Percentiles rank a stretch among this genome's conserved stretches.
phyloP scores from a whole-genome alignment of 2,113 vertebrate species.

The Tapirus terrestris region DNA sequence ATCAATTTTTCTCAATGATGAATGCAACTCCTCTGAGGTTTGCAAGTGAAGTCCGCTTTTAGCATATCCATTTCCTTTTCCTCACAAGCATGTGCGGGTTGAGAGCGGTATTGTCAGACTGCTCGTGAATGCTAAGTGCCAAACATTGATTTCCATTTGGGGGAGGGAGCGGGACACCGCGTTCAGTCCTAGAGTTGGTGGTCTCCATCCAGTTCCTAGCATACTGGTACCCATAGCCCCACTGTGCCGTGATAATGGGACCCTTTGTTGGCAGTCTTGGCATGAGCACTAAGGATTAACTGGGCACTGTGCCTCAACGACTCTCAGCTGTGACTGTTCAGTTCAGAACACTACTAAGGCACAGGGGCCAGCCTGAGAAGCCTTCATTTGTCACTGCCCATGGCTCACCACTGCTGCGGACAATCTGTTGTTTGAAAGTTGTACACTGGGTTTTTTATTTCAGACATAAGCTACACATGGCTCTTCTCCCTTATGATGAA shows the following conservation, averaged over 20 bases:
- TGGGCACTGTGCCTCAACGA: constrained; percentile 47
- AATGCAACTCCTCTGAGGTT: constrained; percentile 29
- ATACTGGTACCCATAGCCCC: background rate
- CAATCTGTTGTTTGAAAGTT: constrained; percentile 68
- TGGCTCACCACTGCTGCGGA: constrained; percentile 31
- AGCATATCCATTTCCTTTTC: constrained; percentile 37
- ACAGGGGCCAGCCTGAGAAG: constrained; percentile 47
- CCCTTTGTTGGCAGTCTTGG: constrained; percentile 68
- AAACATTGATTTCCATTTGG: constrained; percentile 52
- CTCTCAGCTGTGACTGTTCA: constrained; percentile 37
- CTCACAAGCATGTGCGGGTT: background rate
- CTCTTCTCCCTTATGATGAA: constrained; percentile 29
- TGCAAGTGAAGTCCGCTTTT: constrained; percentile 6
- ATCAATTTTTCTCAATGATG: constrained; percentile 62
- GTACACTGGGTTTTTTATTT: constrained; percentile 57
- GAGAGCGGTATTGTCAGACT: constrained; percentile 5
- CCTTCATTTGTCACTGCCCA: constrained; percentile 55
- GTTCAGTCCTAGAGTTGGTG: constrained; percentile 44
- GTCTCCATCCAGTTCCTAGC: constrained; percentile 27
- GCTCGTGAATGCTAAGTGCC: constrained; percentile 60
- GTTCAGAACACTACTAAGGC: constrained; percentile 21
- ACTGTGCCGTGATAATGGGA: constrained; percentile 36
- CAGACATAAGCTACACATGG: constrained; percentile 61
- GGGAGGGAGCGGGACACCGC: background rate
- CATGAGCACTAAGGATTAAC: constrained; percentile 51